Evolutionary conservation across 2,797 vertebrate species (phyloP).

Genomic region (Jordanella pulchra): DNA sequence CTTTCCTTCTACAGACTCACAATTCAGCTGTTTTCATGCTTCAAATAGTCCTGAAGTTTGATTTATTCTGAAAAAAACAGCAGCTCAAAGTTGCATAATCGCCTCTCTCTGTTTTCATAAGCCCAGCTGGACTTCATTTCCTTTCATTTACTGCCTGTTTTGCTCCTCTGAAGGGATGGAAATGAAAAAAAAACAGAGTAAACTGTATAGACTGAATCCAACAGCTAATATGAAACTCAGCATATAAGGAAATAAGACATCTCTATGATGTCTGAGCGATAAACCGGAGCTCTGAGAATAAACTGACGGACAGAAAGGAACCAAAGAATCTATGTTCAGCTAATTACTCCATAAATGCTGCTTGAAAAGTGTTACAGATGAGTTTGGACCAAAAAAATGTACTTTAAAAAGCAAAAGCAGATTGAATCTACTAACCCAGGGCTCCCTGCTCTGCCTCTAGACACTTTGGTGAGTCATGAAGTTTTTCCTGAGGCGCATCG

Average conservation of each 20-base stretch:
- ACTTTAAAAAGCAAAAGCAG: constrained; percentile 1
- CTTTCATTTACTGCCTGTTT: neutral
- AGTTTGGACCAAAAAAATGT: constrained; percentile 8
- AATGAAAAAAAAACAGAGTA: neutral
- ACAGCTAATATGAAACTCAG: constrained; percentile 2
- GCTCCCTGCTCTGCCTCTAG: constrained; percentile 4
- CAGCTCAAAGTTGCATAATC: constrained; percentile 15
- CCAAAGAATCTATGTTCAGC: neutral
- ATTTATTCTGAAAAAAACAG: neutral
- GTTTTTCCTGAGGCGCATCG: neutral
- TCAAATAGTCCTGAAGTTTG: neutral
- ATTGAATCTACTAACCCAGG: neutral
- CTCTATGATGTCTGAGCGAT: neutral
- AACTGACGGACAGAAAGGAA: neutral
- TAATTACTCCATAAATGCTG: neutral
- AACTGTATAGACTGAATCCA: neutral
- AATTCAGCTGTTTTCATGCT: neutral
- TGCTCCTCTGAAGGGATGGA: constrained; percentile 3
- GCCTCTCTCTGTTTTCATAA: constrained; percentile 1
- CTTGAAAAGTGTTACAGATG: constrained; percentile 6
- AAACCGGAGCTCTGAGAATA: neutral
- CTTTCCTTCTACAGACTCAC: neutral
- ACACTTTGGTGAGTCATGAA: constrained; percentile 21
- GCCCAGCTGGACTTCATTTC: constrained; percentile 26
- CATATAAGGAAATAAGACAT: neutral